phyloP scores from a whole-genome alignment of 2,797 vertebrate genomes.

The Poeciliopsis paucimaculata region DNA sequence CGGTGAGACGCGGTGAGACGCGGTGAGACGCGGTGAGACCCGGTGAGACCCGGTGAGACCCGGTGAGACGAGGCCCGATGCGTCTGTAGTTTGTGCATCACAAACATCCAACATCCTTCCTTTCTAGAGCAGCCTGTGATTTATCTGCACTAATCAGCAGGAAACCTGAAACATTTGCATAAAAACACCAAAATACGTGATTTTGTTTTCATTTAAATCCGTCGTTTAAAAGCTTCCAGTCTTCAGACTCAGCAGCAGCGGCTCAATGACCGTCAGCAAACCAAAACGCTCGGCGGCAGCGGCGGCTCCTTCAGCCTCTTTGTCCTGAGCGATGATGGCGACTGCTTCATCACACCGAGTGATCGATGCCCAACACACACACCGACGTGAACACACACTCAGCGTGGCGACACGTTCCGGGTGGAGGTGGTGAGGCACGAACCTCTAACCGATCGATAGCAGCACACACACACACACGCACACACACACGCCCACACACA shows the following conservation, averaged over 20 bases:
- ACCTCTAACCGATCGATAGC: constrained; percentile 51
- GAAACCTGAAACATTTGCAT: background rate
- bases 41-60: too few species aligned
- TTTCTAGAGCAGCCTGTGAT: background rate
- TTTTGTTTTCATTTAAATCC: background rate
- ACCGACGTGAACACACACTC: constrained; percentile 12
- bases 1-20: accelerated
- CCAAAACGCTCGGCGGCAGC: background rate
- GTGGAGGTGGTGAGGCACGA: constrained; percentile 44
- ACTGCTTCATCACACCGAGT: constrained; percentile 64
- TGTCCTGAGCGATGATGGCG: constrained; percentile 60
- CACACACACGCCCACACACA: too few species aligned
- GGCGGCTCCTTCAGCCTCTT: constrained; percentile 12
- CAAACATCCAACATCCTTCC: background rate
- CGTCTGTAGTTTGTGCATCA: background rate
- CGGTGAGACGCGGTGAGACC: accelerated
- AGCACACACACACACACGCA: too few species aligned
- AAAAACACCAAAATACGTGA: background rate
- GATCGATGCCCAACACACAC: constrained; percentile 61
- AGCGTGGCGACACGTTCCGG: constrained; percentile 41
- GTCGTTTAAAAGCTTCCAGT: background rate
- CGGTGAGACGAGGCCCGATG: too few species aligned
- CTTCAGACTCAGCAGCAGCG: background rate
- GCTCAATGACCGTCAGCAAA: background rate
- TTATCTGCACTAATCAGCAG: background rate